These are phyloP conservation scores for Galerucella calmariensis DNA, from an alignment of 2,888 invertebrate species.

Conservation along the genomic window DNA sequence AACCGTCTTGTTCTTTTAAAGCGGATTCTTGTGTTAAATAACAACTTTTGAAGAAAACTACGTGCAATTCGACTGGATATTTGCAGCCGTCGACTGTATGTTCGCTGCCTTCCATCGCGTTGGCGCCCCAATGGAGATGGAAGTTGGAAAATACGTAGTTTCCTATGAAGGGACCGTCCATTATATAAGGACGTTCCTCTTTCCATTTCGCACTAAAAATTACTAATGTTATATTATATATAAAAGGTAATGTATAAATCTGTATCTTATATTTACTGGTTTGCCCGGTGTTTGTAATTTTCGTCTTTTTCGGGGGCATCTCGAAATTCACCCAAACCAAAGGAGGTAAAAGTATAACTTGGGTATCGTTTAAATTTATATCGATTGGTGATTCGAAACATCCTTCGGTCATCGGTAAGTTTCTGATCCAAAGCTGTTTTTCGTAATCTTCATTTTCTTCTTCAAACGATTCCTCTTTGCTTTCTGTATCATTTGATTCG, in stretches of 20 bases:
- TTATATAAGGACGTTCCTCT: constrained; percentile 70
- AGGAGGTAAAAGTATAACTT: constrained; percentile 64
- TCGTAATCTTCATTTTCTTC: constrained; percentile 16
- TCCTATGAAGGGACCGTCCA: constrained; percentile 70
- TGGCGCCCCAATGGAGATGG: constrained; percentile 77
- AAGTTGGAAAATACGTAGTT: constrained; percentile 74
- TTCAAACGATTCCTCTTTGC: neutral
- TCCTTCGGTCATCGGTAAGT: constrained; percentile 55
- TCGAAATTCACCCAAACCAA: constrained; percentile 72
- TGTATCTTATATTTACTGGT: constrained; percentile 66
- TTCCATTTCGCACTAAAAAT: constrained; percentile 74
- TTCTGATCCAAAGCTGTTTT: constrained; percentile 46
- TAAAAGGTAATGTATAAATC: neutral
- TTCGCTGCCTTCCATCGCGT: constrained; percentile 74
- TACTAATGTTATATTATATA: constrained; percentile 62
- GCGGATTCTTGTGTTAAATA: constrained; percentile 74
- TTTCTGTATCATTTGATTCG: neutral
- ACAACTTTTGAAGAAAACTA: constrained; percentile 69
- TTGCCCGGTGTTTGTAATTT: constrained; percentile 75
- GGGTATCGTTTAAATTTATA: constrained; percentile 61
- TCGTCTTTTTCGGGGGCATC: constrained; percentile 71
- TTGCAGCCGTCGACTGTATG: constrained; percentile 70
- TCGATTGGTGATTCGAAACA: constrained; percentile 65
- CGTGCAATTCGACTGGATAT: constrained; percentile 75
- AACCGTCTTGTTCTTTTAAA: constrained; percentile 68